Base-by-base conservation (phyloP, 1,140 invertebrate genomes). In the Aphis gossypii region DNA sequence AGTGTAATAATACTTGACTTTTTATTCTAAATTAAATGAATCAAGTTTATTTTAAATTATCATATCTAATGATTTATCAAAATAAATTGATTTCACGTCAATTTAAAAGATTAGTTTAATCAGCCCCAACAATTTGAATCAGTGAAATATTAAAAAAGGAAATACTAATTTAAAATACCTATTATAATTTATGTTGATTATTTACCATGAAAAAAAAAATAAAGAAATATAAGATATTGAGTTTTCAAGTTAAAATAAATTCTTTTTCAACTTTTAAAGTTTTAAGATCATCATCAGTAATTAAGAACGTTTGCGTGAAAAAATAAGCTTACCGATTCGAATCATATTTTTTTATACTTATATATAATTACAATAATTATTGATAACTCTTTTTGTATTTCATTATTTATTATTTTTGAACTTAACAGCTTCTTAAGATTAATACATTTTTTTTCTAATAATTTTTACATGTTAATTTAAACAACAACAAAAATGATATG, bases 161-260 rank as follows among this genome's bases (percentile, higher is more conserved):
- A 38, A 38, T 83, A 83, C 35, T 38, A 9, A 83, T 83, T 83
- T 83, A 83, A 83, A 83, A 83, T 21, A n/a, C 60, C 60, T 83
- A 23, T 38, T 38, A 23, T 83, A 83, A 38, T 83, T 83, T 83
- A 38, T 83, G 76, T 83, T 83, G 76, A 83, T 83, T 83, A 83
- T 83, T 35, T 83, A 38, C 7, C 35, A 83, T 23, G 23, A 83
- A 38, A 83, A 38, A 82, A 38, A 38, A 38, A 35, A 7, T 82
- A 82, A 30, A n/a, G 11, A 82, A 82, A 38, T 83, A 38, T 38
- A 83, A 38, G 35, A 38, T 38, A 83, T 83, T 83, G 35, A 83
- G n/a, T 83, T 83, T 83, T 38, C 35, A 38, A 38, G 8, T 38
- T 83, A 23, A 83, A 83, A 83, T 38, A 68, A n/a, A 35, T 82